Conservation (phyloP, 23 tunicate species). For the Ascidia mentula region DNA sequence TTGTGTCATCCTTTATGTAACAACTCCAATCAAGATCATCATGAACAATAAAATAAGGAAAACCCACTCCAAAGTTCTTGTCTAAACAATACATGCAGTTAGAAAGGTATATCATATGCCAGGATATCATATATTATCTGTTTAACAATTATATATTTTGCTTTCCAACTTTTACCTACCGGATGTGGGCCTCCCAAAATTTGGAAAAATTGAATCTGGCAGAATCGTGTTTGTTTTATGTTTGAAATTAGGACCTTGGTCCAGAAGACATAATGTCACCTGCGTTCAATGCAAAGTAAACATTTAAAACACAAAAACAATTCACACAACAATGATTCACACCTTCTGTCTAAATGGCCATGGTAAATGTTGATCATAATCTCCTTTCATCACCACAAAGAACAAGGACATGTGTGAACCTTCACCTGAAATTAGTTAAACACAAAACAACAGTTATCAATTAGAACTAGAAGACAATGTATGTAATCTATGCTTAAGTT, state of each 20-base stretch:
- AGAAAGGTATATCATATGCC: too few relatives aligned
- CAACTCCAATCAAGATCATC: conserved; percentile 61
- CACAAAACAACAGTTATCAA: not conserved
- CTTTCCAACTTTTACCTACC: too few relatives aligned
- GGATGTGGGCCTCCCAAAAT: conserved; percentile 76
- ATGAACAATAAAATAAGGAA: conserved; percentile 83
- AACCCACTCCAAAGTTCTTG: conserved; percentile 97
- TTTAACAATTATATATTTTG: too few relatives aligned
- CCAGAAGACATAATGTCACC: conserved; percentile 90
- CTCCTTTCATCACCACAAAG: conserved; percentile 95
- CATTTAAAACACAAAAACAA: not conserved
- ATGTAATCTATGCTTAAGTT: too few relatives aligned
- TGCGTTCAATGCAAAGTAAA: conserved; percentile 10
- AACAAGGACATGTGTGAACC: conserved; percentile 89
- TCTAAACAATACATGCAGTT: too few relatives aligned
- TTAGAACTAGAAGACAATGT: too few relatives aligned
- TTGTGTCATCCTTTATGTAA: conserved; percentile 79
- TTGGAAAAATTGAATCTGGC: conserved; percentile 84
- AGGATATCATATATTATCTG: too few relatives aligned
- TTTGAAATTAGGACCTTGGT: conserved; percentile 64
- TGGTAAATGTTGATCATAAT: conserved; percentile 79
- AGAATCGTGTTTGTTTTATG: conserved; percentile 85
- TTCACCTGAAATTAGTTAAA: conserved; percentile 74
- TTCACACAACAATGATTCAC: not conserved
- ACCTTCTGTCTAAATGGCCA: conserved; percentile 98